Evolutionary conservation across 2,888 invertebrate species (phyloP), one percentile per base, ranked within the genome.

Genomic region (Amblyjoppa fuscipennis): DNA sequence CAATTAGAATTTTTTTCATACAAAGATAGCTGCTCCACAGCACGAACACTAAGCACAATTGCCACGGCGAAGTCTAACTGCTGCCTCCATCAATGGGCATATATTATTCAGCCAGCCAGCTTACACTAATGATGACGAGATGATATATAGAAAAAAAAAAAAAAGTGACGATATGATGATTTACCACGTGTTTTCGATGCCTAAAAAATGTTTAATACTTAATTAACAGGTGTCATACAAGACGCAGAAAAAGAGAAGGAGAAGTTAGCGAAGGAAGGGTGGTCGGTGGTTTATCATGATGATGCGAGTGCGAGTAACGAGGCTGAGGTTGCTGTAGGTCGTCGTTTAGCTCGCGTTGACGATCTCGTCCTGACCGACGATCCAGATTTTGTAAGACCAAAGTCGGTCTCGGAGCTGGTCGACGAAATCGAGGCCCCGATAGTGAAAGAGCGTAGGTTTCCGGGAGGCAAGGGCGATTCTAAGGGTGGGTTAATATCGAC

Each of bases 181-280:
- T 87, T 84, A 84, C 84, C 87, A 84, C 81, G 86, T 87, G n/a
- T 90, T 93, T 92, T 92, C 92, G 92, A 93, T 91, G 91, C 90
- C 93, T 94, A 94, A 94, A 94, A 92, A 94, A 92, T 93, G 89
- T 92, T 89, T 93, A 90, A 93, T 93, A 93, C 91, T 94, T 94
- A 93, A 94, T 94, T 94, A 93, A 94, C 94, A 94, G 94, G 94
- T 94, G 90, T 94, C 91, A 93, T 93, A 92, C 93, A 93, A 93
- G 94, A 94, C 90, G 94, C 94, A 89, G 94, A 93, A 93, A 94
- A 93, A 94, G 93, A 93, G 93, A 94, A 93, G 93, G 93, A 92
- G 93, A 93, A 93, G 92, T 94, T 94, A 93, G 93, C 92, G 92
- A 93, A 91, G 93, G 93, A 94, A 92, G 94, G 94, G 94, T 94